Percentiles rank a stretch among this genome's conserved stretches.
Evolutionary conservation across 2,888 invertebrate genomes (phyloP).

Genomic region (Aethes cnicana): DNA sequence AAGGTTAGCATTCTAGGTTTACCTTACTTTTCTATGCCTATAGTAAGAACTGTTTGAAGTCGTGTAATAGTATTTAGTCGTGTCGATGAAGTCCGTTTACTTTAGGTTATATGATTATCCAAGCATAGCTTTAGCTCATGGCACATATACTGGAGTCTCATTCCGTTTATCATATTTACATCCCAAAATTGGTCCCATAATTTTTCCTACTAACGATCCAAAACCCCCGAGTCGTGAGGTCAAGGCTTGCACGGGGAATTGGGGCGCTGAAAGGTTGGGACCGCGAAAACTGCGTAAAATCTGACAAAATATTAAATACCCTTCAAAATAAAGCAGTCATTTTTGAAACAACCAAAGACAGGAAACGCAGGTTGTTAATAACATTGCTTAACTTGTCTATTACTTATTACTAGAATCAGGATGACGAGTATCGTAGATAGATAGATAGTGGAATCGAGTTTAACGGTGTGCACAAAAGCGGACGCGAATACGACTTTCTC

Average conservation of each 20-base stretch:
- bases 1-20: no score
- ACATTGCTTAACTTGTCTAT: neutral
- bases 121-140: no score
- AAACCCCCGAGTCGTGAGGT: constrained; percentile 11
- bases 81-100: no score
- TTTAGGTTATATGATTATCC: no score
- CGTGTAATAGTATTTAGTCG: no score
- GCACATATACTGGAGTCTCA: no score
- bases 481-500: constrained; percentile 13
- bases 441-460: constrained; percentile 1
- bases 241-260: constrained; percentile 17
- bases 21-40: no score
- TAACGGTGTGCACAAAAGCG: constrained; percentile 14
- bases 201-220: constrained; percentile 13
- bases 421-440: neutral
- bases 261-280: constrained; percentile 23
- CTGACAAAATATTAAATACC: no score
- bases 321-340: no score
- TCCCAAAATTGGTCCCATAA: constrained; percentile 9
- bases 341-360: no score
- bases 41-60: no score
- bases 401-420: neutral
- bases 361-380: no score
- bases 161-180: constrained; percentile 3
- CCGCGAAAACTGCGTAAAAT: constrained; percentile 20